These are phyloP conservation scores for Danio jaintianensis DNA, from an alignment of 2,797 vertebrate genomes.

Conservation along the genomic window DNA sequence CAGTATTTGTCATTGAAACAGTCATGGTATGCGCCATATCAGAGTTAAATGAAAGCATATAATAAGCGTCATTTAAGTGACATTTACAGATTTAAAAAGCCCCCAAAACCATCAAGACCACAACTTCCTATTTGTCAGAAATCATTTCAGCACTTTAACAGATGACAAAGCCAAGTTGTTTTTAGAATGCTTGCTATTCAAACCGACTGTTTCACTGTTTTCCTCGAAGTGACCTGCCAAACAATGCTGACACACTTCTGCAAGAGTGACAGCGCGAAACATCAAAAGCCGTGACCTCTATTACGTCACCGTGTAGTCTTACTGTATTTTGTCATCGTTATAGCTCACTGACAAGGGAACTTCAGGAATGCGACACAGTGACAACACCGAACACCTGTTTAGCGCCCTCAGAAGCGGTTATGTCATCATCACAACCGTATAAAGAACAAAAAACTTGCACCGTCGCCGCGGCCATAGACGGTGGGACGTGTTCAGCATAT, in stretches of 20 bases:
- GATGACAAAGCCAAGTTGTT: neutral
- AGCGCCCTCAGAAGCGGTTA: conserved; percentile 2
- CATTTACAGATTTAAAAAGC: neutral
- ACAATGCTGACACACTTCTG: conserved; percentile 15
- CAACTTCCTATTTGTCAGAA: conserved; percentile 14
- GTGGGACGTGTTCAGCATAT: conserved; percentile 52
- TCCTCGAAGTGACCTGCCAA: conserved; percentile 34
- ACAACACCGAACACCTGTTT: conserved; percentile 37
- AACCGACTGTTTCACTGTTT: neutral
- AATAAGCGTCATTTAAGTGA: neutral
- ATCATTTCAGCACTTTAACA: neutral
- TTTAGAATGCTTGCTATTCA: neutral
- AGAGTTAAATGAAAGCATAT: neutral
- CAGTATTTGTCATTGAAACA: neutral
- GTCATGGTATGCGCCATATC: neutral
- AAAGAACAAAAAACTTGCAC: conserved; percentile 55
- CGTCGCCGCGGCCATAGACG: conserved; percentile 35
- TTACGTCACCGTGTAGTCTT: conserved; percentile 31
- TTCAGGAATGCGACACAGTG: neutral
- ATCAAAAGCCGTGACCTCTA: neutral
- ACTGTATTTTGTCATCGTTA: neutral
- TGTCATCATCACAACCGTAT: conserved; percentile 18
- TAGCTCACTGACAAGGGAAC: neutral
- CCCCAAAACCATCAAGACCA: conserved; percentile 11
- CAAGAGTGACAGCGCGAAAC: neutral